Evolutionary conservation across 92 coral and sea anemone species (phyloP), one percentile per base, ranked within the genome.

Genomic region (Galaxea fascicularis): DNA sequence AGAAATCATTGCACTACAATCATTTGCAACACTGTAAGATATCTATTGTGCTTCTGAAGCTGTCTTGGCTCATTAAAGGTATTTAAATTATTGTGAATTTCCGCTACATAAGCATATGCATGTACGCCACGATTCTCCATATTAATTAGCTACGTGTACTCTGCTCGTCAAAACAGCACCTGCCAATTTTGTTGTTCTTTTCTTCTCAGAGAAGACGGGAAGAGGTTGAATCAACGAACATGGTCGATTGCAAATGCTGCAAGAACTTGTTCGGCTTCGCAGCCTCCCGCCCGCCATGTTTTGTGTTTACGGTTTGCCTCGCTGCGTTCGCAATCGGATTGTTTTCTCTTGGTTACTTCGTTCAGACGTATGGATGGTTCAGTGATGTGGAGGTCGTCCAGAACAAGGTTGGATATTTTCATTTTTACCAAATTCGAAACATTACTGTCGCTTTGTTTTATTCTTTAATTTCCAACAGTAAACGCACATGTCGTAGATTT

Each of bases 301-400:
- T 97, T 22, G 85, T 90, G 1, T 97, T 97, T 53, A 97, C 97
- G 3, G 84, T 92, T 12, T 97, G 97, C 30, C 73, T 97, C 30
- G 95, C 95, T 15, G 91, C 91, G 27, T 95, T 97, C 77, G 99
- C 97, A 53, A 93, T 93, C 62, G 98, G 97, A 0, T 80, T 97
- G 74, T 93, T 94, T 80, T 92, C 95, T 1, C 86, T 97, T 26
- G 99, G 99, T 10, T 94, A 81, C 70, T 95, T 89, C 68, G 92
- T 95, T 21, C 93, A 91, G 57, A 57, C 76, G 52, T 74, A 83
- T 35, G 98, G 85, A 31, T 72, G 88, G 64, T 74, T 87, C 49
- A 56, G 77, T 67, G 88, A 90, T 64, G 89, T 60, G 17, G 91
- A 88, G 8, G 77, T 78, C 21, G 68, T 4, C 20, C 84, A 29